Conservation (phyloP, 2,113 vertebrate species). For the Myotis yumanensis region DNA sequence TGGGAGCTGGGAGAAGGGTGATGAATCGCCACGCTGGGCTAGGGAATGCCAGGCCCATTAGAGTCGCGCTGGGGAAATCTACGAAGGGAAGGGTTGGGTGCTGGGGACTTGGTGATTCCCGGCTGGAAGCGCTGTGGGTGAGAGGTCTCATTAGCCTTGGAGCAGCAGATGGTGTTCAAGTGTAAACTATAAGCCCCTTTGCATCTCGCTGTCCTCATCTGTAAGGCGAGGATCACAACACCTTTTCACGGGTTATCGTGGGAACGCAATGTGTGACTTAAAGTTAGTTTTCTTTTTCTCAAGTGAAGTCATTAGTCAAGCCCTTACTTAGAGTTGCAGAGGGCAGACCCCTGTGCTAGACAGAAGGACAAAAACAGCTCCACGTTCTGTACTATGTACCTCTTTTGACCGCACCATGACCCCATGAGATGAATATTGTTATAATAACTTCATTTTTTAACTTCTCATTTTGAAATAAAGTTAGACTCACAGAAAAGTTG, state of each 20-base stretch:
- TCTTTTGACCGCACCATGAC: not conserved
- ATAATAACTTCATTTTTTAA: not conserved
- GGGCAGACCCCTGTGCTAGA: not conserved
- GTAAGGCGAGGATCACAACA: not conserved
- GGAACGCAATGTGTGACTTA: not conserved
- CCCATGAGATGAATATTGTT: not conserved
- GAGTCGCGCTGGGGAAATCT: conserved; percentile 58
- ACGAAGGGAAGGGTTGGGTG: not conserved
- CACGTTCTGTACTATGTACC: not conserved
- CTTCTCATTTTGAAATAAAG: not conserved
- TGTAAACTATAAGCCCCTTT: not conserved
- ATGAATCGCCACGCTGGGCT: conserved; percentile 52
- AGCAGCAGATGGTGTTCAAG: not conserved
- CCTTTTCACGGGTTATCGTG: not conserved
- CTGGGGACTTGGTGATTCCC: not conserved
- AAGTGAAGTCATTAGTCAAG: not conserved
- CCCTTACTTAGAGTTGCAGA: not conserved
- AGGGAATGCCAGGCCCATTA: conserved; percentile 62
- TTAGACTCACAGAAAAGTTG: not conserved
- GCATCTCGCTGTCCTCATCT: not conserved
- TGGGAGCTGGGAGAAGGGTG: conserved; percentile 15
- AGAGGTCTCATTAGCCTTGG: not conserved
- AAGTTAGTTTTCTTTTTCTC: not conserved
- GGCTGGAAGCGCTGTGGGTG: not conserved
- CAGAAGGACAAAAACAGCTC: not conserved